Evolutionary conservation across 1,140 invertebrate genomes (phyloP), one percentile per base, ranked within the genome.

Genomic region (Antheraea pernyi): DNA sequence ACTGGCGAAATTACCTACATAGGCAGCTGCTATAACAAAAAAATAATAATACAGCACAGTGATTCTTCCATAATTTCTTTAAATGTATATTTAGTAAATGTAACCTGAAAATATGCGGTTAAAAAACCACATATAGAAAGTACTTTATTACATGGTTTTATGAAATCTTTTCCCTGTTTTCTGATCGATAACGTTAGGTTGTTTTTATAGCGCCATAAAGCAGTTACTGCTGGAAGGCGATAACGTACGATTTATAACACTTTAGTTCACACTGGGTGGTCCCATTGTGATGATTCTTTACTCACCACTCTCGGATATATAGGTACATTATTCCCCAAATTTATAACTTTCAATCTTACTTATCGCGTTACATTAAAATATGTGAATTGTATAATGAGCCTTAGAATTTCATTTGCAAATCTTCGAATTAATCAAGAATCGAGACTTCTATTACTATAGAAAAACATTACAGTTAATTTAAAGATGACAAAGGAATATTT

Each of bases 211-310:
- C 61, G 68, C 69, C 69, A 81, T 81, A 81, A 81, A 81, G 69
- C 74, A 76, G 79, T 81, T 81, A 81, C 79, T 77, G 77, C 75
- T 69, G n/a, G 42, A 70, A 64, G 68, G 72, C 74, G 79, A 81
- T 81, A 79, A 79, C 77, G 62, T 65, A 65, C 75, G 77, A 81
- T 79, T 79, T 81, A 81, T 81, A 81, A 81, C 79, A 81, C 77
- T 81, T 81, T 78, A 76, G 74, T 67, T 64, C 62, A 59, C 59
- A 30, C 66, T 58, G 67, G 75, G 71, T 60, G 63, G 65, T 59
- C 72, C 71, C 7, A 67, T 66, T 19, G 64, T 37, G 72, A 72
- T 48, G 65, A 66, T 69, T 64, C 19, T 18, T 11, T 59, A 22
- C 65, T 46, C 59, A 59, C 70, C 46, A 53, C 46, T 53, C 46